Evolutionary conservation across 2,888 invertebrate genomes (phyloP).

Genomic region (Drosophila vallismaia): DNA sequence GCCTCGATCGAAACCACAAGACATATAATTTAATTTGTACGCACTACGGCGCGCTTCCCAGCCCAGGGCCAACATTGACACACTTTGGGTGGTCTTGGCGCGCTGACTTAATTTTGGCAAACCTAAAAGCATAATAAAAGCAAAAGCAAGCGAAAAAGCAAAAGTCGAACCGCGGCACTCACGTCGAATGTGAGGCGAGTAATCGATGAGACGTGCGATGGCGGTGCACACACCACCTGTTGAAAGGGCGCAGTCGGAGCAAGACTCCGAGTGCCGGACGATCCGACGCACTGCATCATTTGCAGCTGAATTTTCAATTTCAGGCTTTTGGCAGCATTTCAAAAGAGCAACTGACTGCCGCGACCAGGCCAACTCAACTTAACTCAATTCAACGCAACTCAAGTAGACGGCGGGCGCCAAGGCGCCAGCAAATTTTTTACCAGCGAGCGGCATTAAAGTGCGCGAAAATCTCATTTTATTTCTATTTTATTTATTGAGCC

Average conservation of each 20-base stretch:
- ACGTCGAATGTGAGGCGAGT: constrained; percentile 52
- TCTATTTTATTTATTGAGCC: constrained; percentile 68
- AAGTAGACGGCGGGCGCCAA: constrained; percentile 55
- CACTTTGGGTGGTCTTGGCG: constrained; percentile 78
- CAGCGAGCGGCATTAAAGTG: constrained; percentile 70
- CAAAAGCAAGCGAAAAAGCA: constrained; percentile 18
- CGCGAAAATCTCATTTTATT: constrained; percentile 54
- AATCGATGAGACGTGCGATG: constrained; percentile 74
- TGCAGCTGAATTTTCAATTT: constrained; percentile 66
- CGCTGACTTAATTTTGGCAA: constrained; percentile 61
- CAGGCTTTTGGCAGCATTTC: constrained; percentile 75
- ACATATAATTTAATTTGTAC: constrained; percentile 44
- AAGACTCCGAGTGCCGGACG: constrained; percentile 31
- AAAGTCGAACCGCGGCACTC: constrained; percentile 13
- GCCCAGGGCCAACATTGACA: constrained; percentile 71
- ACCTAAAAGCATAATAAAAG: constrained; percentile 23
- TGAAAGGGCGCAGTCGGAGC: constrained; percentile 50
- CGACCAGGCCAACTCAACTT: constrained; percentile 1
- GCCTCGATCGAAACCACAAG: constrained; percentile 39
- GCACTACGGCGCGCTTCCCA: constrained; percentile 32
- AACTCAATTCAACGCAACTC: constrained; percentile 16
- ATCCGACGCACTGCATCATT: constrained; percentile 66
- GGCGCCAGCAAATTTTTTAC: constrained; percentile 63
- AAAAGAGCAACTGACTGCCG: constrained; percentile 50
- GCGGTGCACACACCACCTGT: constrained; percentile 40